Base-by-base conservation (phyloP, 1,140 invertebrate genomes). In the Pseudomyrmex concolor region DNA sequence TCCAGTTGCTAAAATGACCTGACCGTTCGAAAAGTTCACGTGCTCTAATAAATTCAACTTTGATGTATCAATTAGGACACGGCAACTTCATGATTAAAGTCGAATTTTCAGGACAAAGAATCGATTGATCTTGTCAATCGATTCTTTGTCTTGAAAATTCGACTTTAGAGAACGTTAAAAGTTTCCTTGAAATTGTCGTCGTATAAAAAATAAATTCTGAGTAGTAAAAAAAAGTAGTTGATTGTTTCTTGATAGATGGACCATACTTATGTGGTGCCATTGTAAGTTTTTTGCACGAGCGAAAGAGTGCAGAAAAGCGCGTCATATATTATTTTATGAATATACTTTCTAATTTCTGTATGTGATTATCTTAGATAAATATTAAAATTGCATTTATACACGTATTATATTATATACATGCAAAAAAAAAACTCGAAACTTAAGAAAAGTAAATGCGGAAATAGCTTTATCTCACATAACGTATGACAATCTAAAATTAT, bases 31-130 rank as follows among this genome's bases (percentile, higher is more conserved):
- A 50, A 76, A 25, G 51, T 22, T 50, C 64, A 22, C 17, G 19
- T 66, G 17, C 17, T 68, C 13, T 62, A 22, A 55, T 78, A 78
- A 78, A 78, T 78, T 78, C 64, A 78, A 78, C 64, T 78, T 78
- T 70, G 76, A 78, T 78, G 43, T 78, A 51, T 43, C 64, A 59
- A 78, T 78, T 64, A 78, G 22, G 13, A 19, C 19, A 62, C 60
- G 50, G n/a, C 43, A 45, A 59, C 51, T 22, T 70, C 54, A 54
- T 71, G 70, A 80, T 80, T 80, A 71, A 70, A 80, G 71, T 59
- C 17, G 76, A 80, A 80, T 80, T 80, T 80, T 71, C 66, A 12
- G 64, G 12, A 60, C 66, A 45, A 78, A 82, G 43, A 48, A 82
- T 51, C 48, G 25, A 82, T 74, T 50, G 48, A 77, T 60, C 19